Base-by-base conservation (phyloP, 2,113 vertebrate species). In the Odontesthes bonariensis region DNA sequence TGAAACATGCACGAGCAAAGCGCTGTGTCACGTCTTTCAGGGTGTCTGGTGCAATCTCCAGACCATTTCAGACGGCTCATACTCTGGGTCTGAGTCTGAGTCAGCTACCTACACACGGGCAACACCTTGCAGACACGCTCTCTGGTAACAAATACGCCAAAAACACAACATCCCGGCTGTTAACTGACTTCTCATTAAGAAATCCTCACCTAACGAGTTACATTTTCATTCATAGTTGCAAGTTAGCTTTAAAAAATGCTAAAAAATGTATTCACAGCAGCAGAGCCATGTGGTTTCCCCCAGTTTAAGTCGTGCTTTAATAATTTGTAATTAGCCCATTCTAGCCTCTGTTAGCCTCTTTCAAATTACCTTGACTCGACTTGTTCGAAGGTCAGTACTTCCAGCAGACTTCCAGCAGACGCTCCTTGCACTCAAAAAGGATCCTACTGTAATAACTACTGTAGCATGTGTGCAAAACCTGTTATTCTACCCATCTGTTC, bases 1-100 rank as follows among this genome's bases (percentile, higher is more conserved):
- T 86, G 65, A 88, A 92, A 82, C 75, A 92, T 88, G 69, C 75
- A 90, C 62, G 84, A 87, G 61, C 12, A 53, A 52, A 71, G 53
- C 35, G 10, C 67, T 56, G 56, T n/a, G 52, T 53, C 63, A 66
- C 66, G 56, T 65, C 69, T 69, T 70, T 42, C 60, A 5, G 32
- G 33, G 27, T 62, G 78, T 79, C 70, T 61, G 60, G 13, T 54
- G 32, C 47, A 84, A 53, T 64, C 57, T 65, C n/a, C 55, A 49
- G 23, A 22, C 27, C 11, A 4, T 53, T 31, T 47, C 20, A 13
- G 19, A 69, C 8, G 8, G 20, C 19, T 17, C 31, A 22, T n/a
- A 20, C 38, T 47, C 20, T 27, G n/a, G n/a, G n/a, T n/a, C 20
- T 51, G 13, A 10, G 3, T 3, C 19, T 87, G 56, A 73, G 83